Conservation (phyloP, 2,797 vertebrate species). For the Lepus townsendii region DNA sequence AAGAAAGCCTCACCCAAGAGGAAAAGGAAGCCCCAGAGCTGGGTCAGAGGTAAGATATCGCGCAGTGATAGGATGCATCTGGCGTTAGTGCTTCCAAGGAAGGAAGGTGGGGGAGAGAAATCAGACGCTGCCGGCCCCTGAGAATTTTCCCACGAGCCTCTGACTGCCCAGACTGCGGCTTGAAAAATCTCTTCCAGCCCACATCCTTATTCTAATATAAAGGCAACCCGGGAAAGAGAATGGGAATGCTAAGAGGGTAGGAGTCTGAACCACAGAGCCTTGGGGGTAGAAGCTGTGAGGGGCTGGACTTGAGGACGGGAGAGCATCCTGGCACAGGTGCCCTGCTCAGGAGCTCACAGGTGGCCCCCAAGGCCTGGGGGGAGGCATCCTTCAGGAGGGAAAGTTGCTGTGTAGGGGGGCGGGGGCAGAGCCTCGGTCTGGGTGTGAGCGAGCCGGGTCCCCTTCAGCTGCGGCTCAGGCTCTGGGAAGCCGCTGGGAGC, state of each 20-base stretch:
- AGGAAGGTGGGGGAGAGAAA: conserved; percentile 56
- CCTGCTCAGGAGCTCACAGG: not conserved
- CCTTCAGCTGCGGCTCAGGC: no score
- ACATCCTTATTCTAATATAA: not conserved
- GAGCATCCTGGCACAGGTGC: accelerated
- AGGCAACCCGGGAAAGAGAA: not conserved
- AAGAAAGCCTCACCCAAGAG: conserved; percentile 20
- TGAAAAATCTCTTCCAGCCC: not conserved
- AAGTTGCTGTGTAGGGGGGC: not conserved
- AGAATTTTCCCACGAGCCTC: not conserved
- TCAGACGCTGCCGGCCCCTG: not conserved
- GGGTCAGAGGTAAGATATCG: not conserved
- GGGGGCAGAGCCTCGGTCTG: no score
- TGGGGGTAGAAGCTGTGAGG: not conserved
- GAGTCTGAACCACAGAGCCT: not conserved
- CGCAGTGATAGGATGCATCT: not conserved
- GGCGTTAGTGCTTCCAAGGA: not conserved
- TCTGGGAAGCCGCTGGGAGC: not conserved
- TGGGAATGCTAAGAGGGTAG: not conserved
- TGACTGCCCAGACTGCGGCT: not conserved
- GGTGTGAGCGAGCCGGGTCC: no score
- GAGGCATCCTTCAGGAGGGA: not conserved
- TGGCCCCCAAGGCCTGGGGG: no score
- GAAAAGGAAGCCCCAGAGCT: conserved; percentile 44
- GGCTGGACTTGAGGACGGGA: not conserved